Base-by-base conservation (phyloP, 2,113 vertebrate genomes). In the Tachysurus fulvidraco region DNA sequence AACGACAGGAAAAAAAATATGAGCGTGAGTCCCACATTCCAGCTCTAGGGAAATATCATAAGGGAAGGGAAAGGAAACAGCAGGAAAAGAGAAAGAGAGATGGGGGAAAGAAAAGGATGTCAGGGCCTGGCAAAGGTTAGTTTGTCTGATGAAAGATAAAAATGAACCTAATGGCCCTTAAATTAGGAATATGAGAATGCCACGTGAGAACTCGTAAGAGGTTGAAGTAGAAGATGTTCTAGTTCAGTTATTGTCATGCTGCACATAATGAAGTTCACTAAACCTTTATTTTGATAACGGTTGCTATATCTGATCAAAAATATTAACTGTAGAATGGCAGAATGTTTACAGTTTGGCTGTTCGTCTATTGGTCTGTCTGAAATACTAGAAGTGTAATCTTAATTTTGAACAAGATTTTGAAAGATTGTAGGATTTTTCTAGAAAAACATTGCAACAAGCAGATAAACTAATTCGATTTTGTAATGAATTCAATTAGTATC, bases 1-100 rank as follows among this genome's bases (percentile, higher is more conserved):
- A 62, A 81, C 73, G 87, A 80, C 46, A 77, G 50, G 50, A 77
- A 28, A 60, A 81, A 69, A 86, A 84, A 79, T 84, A 87, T 67
- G 55, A 85, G 36, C 0, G 23, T 60, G 79, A 83, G 81, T 86
- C 76, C 85, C 86, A 83, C 86, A 86, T 85, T 88, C 79, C 65
- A 71, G 76, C 81, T 86, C 84, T 36, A 84, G 87, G 84, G 85
- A 84, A 88, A 84, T 80, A 60, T 65, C 81, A 87, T 62, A 83
- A 59, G n/a, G 50, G 65, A 86, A 85, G 77, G 86, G 78, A 88
- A 84, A 84, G 59, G 85, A 80, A 85, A 77, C 50, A 83, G 74
- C 84, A 78, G 23, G 50, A 65, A 87, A 76, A 78, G 28, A 85
- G 83, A 84, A 81, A 69, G 69, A 71, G 60, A 81, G 69, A 67